phyloP scores from a whole-genome alignment of 1,140 invertebrate genomes.

The Vanessa tameamea region DNA sequence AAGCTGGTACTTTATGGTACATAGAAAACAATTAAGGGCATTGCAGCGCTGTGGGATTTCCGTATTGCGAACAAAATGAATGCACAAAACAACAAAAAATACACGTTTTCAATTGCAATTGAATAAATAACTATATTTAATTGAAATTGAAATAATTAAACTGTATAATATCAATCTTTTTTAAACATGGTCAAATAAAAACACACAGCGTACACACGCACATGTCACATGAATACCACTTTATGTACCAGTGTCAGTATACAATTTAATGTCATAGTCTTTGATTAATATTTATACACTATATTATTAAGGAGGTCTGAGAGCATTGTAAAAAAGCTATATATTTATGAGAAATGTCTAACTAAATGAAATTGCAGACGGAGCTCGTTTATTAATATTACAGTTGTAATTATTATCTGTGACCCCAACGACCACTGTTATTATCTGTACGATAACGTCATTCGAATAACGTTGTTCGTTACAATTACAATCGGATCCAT shows the following conservation, averaged over 20 bases:
- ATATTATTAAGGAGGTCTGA: no score
- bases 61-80: conserved; percentile 10
- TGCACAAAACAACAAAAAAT: conserved; percentile 11
- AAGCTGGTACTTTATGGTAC: conserved; percentile 1
- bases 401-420: conserved; percentile 2
- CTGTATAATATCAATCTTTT: not conserved
- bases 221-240: no score
- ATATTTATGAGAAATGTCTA: no score
- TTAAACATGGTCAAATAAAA: not conserved
- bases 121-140: not conserved
- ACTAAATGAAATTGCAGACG: not conserved
- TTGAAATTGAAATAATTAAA: not conserved
- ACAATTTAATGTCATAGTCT: no score
- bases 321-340: no score
- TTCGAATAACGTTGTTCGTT: not conserved
- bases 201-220: no score
- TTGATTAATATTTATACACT: no score
- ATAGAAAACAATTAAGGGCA: conserved; percentile 26
- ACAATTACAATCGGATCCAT: conserved; percentile 5
- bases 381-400: not conserved
- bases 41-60: conserved; percentile 30
- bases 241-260: no score
- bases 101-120: not conserved
- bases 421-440: conserved; percentile 10
- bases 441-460: conserved; percentile 7